phyloP scores from a whole-genome alignment of 1,140 invertebrate species.

The Drosophila ercepeae region DNA sequence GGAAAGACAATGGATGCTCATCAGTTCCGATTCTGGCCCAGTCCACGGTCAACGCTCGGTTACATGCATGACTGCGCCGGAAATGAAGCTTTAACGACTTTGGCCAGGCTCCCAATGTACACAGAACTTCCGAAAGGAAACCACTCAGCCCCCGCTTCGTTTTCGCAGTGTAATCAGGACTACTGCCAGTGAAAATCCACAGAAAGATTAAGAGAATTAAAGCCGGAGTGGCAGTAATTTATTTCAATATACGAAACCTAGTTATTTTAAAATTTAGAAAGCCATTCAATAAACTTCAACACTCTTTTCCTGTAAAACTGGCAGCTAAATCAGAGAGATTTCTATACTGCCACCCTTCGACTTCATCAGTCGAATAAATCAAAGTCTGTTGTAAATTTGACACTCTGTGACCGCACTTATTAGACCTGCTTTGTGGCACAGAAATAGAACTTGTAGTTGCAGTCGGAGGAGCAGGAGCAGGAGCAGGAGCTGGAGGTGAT shows the following conservation, averaged over 20 bases:
- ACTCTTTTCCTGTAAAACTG: not conserved
- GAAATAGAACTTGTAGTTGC: not conserved
- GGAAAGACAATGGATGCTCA: constrained; percentile 62
- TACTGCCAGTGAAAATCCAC: constrained; percentile 8
- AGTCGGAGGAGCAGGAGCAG: not conserved
- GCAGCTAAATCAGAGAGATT: constrained; percentile 23
- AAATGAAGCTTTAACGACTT: constrained; percentile 78
- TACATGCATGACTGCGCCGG: constrained; percentile 69
- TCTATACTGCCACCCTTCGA: constrained; percentile 16
- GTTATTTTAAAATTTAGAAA: too few species aligned
- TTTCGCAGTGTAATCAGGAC: constrained; percentile 43
- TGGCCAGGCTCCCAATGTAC: constrained; percentile 47
- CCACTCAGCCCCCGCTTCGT: not conserved
- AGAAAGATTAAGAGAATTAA: constrained; percentile 41
- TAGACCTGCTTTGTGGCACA: constrained; percentile 43
- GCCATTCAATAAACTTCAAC: not conserved
- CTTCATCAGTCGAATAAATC: constrained; percentile 41
- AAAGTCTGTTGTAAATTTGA: constrained; percentile 63
- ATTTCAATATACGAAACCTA: too few species aligned
- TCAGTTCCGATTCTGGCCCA: constrained; percentile 41
- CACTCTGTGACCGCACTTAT: constrained; percentile 58
- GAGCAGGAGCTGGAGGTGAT: not conserved
- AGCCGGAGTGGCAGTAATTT: constrained; percentile 3
- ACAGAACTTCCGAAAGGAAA: constrained; percentile 45
- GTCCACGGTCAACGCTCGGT: constrained; percentile 56